Percentiles rank a stretch among this genome's conserved stretches.
phyloP scores from a whole-genome alignment of 2,797 vertebrate species.

The Ispidina picta region DNA sequence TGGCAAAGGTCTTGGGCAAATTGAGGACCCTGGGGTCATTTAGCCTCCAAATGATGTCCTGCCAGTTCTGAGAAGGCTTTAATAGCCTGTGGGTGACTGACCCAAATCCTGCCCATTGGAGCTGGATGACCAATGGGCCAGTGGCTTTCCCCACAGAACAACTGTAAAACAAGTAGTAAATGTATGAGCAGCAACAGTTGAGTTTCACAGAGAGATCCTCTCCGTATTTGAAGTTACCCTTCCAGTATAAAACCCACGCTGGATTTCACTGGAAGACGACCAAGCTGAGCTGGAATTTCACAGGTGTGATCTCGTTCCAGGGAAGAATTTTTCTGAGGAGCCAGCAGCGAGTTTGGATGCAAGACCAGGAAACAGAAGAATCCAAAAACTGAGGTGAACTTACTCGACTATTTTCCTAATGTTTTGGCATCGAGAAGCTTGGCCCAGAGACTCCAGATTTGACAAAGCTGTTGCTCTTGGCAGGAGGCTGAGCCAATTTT shows the following conservation, averaged over 20 bases:
- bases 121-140: neutral
- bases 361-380: neutral
- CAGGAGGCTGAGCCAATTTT: neutral
- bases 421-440: neutral
- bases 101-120: neutral
- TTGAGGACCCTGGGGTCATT: neutral
- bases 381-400: conserved; percentile 38
- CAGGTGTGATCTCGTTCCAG: conserved; percentile 20
- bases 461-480: neutral
- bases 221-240: neutral
- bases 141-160: neutral
- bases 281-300: neutral
- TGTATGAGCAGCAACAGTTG: fast-evolving
- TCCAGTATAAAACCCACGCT: fast-evolving
- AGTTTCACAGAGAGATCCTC: neutral
- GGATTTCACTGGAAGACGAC: neutral
- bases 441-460: neutral
- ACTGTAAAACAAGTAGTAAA: neutral
- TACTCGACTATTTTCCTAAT: neutral
- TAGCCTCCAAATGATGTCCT: neutral
- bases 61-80: neutral
- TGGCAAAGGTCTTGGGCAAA: neutral
- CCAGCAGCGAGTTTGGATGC: neutral
- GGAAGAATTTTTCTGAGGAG: neutral
- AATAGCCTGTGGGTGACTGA: neutral